Percentiles rank a stretch among this genome's conserved stretches.
Evolutionary conservation across 2,113 vertebrate species (phyloP).

Genomic region (Fulica atra): DNA sequence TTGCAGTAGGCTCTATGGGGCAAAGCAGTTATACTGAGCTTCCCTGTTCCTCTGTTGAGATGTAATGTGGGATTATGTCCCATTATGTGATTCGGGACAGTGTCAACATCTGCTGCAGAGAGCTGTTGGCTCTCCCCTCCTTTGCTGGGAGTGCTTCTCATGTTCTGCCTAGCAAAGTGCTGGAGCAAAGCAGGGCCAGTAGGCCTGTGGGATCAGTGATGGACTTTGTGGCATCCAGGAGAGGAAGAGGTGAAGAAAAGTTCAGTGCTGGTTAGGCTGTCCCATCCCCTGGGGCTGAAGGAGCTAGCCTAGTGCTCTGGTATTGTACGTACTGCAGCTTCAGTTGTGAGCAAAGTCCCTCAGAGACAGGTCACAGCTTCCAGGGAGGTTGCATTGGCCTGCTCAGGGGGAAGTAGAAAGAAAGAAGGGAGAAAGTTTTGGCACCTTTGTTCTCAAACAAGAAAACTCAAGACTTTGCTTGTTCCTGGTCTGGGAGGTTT

Average conservation of each 20-base stretch:
- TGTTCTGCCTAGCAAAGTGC: neutral
- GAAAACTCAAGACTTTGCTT: neutral
- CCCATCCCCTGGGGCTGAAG: neutral
- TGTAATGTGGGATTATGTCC: too few species aligned
- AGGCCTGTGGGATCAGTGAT: neutral
- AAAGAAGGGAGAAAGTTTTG: neutral
- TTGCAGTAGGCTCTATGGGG: neutral
- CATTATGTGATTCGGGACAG: neutral
- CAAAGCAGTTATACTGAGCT: neutral
- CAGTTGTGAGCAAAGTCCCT: neutral
- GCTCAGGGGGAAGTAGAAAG: neutral
- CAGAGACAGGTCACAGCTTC: neutral
- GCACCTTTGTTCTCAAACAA: neutral
- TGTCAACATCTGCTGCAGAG: neutral
- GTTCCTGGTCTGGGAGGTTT: neutral
- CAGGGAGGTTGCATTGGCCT: neutral
- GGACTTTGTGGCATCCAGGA: neutral
- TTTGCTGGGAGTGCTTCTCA: neutral
- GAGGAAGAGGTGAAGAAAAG: neutral
- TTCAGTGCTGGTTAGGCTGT: neutral
- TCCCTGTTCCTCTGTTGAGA: neutral
- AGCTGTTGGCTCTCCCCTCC: neutral
- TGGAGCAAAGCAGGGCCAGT: neutral
- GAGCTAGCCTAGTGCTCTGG: neutral
- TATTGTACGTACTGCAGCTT: neutral